Evolutionary conservation across 2,888 invertebrate genomes (phyloP).

Genomic region (Cylindroiulus punctatus): DNA sequence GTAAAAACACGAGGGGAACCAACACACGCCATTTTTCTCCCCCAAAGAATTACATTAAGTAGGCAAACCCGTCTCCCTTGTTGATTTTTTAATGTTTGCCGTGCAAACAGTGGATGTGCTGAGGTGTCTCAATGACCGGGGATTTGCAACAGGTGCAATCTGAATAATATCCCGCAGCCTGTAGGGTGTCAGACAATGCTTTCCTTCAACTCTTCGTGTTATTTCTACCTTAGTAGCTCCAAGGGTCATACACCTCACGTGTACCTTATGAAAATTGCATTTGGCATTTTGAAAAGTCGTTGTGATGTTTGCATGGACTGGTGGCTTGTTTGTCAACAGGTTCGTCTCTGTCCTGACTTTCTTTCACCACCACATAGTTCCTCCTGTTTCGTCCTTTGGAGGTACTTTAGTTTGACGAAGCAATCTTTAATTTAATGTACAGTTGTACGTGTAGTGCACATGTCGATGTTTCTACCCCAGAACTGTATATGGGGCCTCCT

Average conservation of each 20-base stretch:
- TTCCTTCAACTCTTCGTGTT: background rate
- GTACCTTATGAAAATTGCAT: background rate
- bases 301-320: background rate
- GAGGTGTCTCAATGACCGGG: constrained; percentile 28
- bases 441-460: too few relatives aligned
- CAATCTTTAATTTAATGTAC: too few relatives aligned
- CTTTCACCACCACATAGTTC: background rate
- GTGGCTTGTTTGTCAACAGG: background rate
- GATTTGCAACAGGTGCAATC: constrained; percentile 12
- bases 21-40: constrained; percentile 30
- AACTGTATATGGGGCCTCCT: too few relatives aligned
- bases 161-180: constrained; percentile 24
- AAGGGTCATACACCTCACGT: background rate
- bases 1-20: background rate
- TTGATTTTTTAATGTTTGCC: constrained; percentile 3
- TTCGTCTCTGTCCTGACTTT: background rate
- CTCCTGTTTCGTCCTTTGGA: background rate
- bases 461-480: too few relatives aligned
- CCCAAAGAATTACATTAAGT: constrained; percentile 19
- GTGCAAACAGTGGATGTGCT: background rate
- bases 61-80: constrained; percentile 21
- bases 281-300: background rate
- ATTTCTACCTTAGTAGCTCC: background rate
- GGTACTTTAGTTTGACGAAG: too few relatives aligned
- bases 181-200: constrained; percentile 2